Evolutionary conservation across 2,888 invertebrate species (phyloP).

Genomic region (Graphium colonna): DNA sequence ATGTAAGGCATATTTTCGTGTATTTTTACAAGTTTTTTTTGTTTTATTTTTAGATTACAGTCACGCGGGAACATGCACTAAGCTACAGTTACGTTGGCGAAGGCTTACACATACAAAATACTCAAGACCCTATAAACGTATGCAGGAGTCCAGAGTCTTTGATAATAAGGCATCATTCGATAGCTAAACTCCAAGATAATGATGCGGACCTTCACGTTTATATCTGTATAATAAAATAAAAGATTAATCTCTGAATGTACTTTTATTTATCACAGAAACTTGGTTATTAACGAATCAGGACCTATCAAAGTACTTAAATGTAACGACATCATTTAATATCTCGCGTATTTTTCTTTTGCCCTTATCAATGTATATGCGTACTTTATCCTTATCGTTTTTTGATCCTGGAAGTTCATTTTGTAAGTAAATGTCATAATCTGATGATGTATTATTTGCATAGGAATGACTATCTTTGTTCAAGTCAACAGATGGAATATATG

Average conservation of each 20-base stretch:
- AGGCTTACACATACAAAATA: slow-evolving; percentile 37
- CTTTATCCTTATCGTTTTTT: slow-evolving; percentile 53
- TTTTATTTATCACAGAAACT: too few relatives aligned
- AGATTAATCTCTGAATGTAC: slow-evolving; percentile 3
- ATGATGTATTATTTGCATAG: slow-evolving; percentile 26
- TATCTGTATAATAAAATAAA: slow-evolving; percentile 34
- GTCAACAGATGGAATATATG: slow-evolving; percentile 8
- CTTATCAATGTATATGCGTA: slow-evolving; percentile 54
- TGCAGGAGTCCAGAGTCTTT: slow-evolving; percentile 37
- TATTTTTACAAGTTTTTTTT: not conserved
- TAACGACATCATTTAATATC: slow-evolving; percentile 27
- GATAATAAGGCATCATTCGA: slow-evolving; percentile 32
- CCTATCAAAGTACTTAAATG: slow-evolving; percentile 40
- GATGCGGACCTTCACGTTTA: slow-evolving; percentile 32
- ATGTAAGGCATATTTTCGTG: too few relatives aligned
- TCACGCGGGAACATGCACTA: slow-evolving; percentile 35
- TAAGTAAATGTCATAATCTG: slow-evolving; percentile 56
- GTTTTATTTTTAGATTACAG: slow-evolving; percentile 31
- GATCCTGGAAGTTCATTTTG: slow-evolving; percentile 49
- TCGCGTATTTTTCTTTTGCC: slow-evolving; percentile 47
- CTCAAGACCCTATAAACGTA: slow-evolving; percentile 35
- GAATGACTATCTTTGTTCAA: slow-evolving; percentile 23
- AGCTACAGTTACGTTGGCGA: slow-evolving; percentile 42
- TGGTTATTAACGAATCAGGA: slow-evolving; percentile 18
- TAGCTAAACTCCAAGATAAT: slow-evolving; percentile 33